These are phyloP conservation scores for Pteropus rufus DNA, from an alignment of 2,797 vertebrate species.

Conservation along the genomic window DNA sequence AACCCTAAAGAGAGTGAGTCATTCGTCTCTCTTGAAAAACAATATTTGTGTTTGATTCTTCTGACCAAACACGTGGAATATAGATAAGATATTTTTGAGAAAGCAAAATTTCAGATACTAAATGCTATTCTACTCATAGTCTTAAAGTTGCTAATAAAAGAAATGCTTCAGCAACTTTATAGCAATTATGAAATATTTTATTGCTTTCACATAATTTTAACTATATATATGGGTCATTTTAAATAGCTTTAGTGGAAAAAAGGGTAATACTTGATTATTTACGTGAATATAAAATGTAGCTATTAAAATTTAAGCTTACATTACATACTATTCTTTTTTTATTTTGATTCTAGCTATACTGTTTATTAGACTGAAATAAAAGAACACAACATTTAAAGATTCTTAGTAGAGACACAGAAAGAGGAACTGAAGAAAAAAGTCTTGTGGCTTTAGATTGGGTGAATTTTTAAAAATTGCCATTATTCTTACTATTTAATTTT, in stretches of 20 bases:
- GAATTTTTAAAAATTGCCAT: neutral
- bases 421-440: neutral
- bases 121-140: neutral
- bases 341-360: neutral
- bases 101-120: neutral
- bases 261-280: neutral
- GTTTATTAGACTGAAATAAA: neutral
- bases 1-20: neutral
- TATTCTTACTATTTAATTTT: neutral
- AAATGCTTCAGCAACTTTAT: neutral
- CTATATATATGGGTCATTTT: neutral
- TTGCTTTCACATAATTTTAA: neutral
- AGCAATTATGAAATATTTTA: neutral
- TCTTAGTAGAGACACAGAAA: neutral
- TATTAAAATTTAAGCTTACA: neutral
- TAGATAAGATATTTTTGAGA: neutral
- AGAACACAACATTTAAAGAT: neutral
- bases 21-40: neutral
- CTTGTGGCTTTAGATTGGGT: neutral
- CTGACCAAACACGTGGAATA: neutral
- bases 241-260: neutral
- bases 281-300: neutral
- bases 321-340: neutral
- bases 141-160: neutral
- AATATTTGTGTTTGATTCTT: constrained; percentile 11